Evolutionary conservation across 1,140 invertebrate species (phyloP).

Genomic region (Conopomorpha cramerella): DNA sequence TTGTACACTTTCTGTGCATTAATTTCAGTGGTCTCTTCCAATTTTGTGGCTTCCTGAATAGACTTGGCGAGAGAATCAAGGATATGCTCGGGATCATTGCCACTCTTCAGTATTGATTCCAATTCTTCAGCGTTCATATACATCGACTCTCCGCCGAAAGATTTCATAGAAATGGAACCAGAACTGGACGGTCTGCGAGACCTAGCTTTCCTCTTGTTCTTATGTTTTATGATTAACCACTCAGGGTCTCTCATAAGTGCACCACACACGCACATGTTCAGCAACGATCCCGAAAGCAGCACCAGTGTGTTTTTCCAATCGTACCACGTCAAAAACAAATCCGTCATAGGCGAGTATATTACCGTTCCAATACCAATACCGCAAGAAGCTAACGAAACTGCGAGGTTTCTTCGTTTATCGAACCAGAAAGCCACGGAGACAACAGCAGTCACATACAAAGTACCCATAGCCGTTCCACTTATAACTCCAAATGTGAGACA

Average conservation of each 20-base stretch:
- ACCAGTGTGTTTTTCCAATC: slow-evolving; percentile 84
- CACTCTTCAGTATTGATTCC: slow-evolving; percentile 31
- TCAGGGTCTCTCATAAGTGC: slow-evolving; percentile 84
- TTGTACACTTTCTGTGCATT: slow-evolving; percentile 30
- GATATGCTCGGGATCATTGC: slow-evolving; percentile 40
- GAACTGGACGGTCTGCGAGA: slow-evolving; percentile 15
- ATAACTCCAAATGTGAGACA: slow-evolving; percentile 84
- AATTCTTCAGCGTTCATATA: slow-evolving; percentile 35
- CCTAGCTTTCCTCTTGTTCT: too few species aligned
- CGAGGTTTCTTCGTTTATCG: slow-evolving; percentile 86
- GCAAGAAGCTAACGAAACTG: slow-evolving; percentile 66
- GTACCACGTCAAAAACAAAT: slow-evolving; percentile 70
- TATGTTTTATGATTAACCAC: slow-evolving; percentile 62
- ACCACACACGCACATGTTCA: slow-evolving; percentile 88
- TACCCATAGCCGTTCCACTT: slow-evolving; percentile 81
- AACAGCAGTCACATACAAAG: slow-evolving; percentile 86
- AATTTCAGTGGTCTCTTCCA: slow-evolving; percentile 39
- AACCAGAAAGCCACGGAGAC: slow-evolving; percentile 96
- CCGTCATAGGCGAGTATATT: slow-evolving; percentile 79
- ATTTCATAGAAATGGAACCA: slow-evolving; percentile 30
- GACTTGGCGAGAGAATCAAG: slow-evolving; percentile 29
- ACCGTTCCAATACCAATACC: slow-evolving; percentile 64
- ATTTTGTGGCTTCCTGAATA: slow-evolving; percentile 32
- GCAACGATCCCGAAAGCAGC: slow-evolving; percentile 77
- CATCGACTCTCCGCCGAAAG: slow-evolving; percentile 32